phyloP scores from a whole-genome alignment of 2,113 vertebrate species.

The Mustela nigripes region DNA sequence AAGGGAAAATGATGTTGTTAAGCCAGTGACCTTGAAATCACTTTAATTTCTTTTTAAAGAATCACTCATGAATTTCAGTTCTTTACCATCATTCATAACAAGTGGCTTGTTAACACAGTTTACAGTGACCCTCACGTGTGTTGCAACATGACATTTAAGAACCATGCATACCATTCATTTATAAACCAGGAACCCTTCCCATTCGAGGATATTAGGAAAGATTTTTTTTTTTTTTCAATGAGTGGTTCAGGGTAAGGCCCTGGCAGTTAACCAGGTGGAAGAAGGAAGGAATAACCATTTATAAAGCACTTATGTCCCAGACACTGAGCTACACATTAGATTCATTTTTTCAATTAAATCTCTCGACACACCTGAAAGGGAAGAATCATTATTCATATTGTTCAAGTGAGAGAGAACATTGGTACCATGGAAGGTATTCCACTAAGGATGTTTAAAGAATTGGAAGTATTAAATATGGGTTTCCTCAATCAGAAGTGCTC shows the following conservation, averaged over 20 bases:
- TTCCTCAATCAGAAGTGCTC: neutral
- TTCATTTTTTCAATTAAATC: constrained; percentile 68
- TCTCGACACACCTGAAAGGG: constrained; percentile 43
- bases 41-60: constrained; percentile 71
- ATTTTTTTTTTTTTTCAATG: neutral
- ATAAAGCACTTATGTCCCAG: constrained; percentile 24
- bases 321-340: neutral
- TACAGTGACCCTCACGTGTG: neutral
- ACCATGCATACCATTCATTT: neutral
- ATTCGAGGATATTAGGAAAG: neutral
- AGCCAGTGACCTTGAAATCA: constrained; percentile 75
- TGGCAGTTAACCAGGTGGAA: constrained; percentile 20
- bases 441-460: constrained; percentile 43
- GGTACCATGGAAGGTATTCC: constrained; percentile 24
- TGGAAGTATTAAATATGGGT: neutral
- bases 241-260: neutral
- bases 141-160: constrained; percentile 39
- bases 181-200: neutral
- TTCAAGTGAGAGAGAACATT: constrained; percentile 38
- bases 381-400: constrained; percentile 63
- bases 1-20: constrained; percentile 66
- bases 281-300: neutral
- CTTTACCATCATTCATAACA: constrained; percentile 47
- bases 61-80: constrained; percentile 61
- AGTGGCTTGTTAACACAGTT: constrained; percentile 18